phyloP scores from a whole-genome alignment of 2,888 invertebrate genomes.

The Stenodera caucasica region DNA sequence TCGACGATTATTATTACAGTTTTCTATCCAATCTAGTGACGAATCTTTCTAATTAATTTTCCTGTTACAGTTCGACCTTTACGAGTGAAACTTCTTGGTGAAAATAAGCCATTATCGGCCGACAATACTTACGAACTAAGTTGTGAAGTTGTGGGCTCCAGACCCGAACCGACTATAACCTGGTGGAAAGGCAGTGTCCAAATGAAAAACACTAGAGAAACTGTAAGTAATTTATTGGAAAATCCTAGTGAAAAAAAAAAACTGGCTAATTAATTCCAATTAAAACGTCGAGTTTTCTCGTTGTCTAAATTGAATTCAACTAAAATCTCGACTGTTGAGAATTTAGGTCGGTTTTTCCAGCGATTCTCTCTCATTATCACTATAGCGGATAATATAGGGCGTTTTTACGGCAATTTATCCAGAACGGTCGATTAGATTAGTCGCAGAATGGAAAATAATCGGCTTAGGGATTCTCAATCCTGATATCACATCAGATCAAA shows the following conservation, averaged over 20 bases:
- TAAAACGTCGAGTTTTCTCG: too few species aligned
- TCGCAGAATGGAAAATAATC: background rate
- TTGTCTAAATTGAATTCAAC: background rate
- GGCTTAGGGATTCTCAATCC: too few species aligned
- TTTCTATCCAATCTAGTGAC: constrained; percentile 19
- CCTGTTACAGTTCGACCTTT: constrained; percentile 69
- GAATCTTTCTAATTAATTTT: constrained; percentile 34
- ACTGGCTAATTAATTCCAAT: too few species aligned
- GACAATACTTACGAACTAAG: constrained; percentile 70
- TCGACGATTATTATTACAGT: constrained; percentile 11
- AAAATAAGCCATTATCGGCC: constrained; percentile 72
- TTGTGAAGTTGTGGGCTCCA: constrained; percentile 74
- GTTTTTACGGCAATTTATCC: background rate
- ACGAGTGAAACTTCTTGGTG: constrained; percentile 68
- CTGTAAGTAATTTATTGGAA: constrained; percentile 58
- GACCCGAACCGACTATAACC: constrained; percentile 74
- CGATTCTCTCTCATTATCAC: background rate
- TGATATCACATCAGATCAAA: too few species aligned
- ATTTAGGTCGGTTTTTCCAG: background rate
- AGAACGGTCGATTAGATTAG: background rate
- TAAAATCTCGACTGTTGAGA: background rate
- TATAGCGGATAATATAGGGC: background rate
- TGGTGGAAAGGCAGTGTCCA: constrained; percentile 77
- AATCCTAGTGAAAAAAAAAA: background rate
- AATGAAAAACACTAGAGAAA: constrained; percentile 68